phyloP scores from a whole-genome alignment of 1,140 invertebrate species.

The Aphelenchoides avenae region DNA sequence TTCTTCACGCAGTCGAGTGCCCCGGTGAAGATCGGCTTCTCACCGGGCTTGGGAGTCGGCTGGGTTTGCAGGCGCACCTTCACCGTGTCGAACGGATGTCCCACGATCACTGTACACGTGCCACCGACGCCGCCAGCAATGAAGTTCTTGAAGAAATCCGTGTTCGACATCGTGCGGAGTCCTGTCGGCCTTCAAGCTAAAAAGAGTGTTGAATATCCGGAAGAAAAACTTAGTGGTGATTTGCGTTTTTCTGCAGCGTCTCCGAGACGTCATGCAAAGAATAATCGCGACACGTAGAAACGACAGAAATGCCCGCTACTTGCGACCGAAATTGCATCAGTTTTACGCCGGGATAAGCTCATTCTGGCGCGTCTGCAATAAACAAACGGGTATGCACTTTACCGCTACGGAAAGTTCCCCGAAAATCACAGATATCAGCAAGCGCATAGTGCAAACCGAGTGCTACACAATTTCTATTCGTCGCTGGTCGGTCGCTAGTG shows the following conservation, averaged over 20 bases:
- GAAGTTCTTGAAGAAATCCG: conserved; percentile 14
- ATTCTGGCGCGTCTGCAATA: too few relatives aligned
- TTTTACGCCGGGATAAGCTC: too few relatives aligned
- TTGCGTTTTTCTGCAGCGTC: neutral
- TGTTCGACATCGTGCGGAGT: conserved; percentile 19
- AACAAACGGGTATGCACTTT: too few relatives aligned
- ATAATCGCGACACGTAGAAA: neutral
- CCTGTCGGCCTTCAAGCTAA: neutral
- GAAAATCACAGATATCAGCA: too few relatives aligned
- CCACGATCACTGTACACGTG: conserved; percentile 82
- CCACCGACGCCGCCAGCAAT: conserved; percentile 21
- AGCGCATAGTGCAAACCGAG: too few relatives aligned
- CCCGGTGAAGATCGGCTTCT: conserved; percentile 74
- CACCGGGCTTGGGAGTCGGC: conserved; percentile 68
- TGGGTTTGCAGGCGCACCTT: conserved; percentile 76
- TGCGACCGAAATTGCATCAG: too few relatives aligned
- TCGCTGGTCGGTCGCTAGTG: too few relatives aligned
- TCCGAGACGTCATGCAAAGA: neutral
- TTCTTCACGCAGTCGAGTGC: conserved; percentile 87
- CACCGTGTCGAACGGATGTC: conserved; percentile 81
- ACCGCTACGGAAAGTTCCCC: too few relatives aligned
- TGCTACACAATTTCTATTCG: too few relatives aligned
- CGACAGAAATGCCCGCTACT: too few relatives aligned
- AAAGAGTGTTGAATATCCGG: neutral
- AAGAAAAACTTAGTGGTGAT: neutral